Evolutionary conservation across 2,113 vertebrate species (phyloP), one percentile per base, ranked within the genome.

Genomic region (Poeciliopsis retropinna): DNA sequence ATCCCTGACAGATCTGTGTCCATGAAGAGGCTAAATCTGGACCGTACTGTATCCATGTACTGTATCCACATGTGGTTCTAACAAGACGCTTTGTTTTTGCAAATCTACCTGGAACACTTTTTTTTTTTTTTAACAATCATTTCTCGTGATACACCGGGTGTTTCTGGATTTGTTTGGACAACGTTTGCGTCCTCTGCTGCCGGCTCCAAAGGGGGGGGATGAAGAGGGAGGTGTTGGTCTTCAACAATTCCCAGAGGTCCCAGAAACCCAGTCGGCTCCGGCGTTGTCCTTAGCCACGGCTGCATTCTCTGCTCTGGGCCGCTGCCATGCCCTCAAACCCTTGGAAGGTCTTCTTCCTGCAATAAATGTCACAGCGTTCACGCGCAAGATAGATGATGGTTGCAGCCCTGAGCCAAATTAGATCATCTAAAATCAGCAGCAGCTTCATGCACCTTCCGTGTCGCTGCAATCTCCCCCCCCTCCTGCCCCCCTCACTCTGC

Each of bases 311-410:
- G 63, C 73, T 64, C 83, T 67, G 41, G 68, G 66, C 27, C 60
- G 30, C 82, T 90, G 87, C 85, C 91, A 82, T 92, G 91, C 90
- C 92, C 87, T 92, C 90, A 92, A 93, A 94, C 90, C 82, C 61
- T 92, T 92, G 91, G 92, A 90, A 82, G 87, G 85, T 70, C 75
- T 70, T 79, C 91, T 88, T 93, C 88, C 88, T 93, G 91, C 84
- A 73, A 85, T 94, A 93, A 92, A 93, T 92, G 90, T 94, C 91
- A 92, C 57, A 67, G 62, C 81, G 60, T 76, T 80, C 65, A 73
- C 85, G 75, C 67, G 71, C 64, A 83, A 89, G 88, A 93, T 91
- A 89, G 88, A 93, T 85, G 60, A 85, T 37, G 84, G 30, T 30
- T 79, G 72, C 62, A 72, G 34, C 61, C 67, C 51, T 17, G 78